Percentiles rank a stretch among this genome's conserved stretches.
These are phyloP conservation scores for Ormyrus rosae DNA, from an alignment of 2,888 invertebrate species.

Conservation along the genomic window DNA sequence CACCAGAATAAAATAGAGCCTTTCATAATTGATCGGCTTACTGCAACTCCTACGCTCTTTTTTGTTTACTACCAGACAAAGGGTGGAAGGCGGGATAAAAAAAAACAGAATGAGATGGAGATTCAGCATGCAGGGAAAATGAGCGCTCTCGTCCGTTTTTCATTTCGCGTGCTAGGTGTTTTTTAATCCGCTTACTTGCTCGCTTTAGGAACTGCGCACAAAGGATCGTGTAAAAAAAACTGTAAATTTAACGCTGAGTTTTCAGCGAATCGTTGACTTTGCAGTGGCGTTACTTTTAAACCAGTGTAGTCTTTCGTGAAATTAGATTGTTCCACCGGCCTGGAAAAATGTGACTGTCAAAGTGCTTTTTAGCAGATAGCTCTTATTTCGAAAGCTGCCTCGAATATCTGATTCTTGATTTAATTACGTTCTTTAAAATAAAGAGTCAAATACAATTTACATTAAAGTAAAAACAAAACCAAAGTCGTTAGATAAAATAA, in stretches of 20 bases:
- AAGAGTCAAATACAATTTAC: too few relatives aligned
- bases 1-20: constrained; percentile 5
- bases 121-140: background rate
- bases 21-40: constrained; percentile 32
- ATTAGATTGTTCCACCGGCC: background rate
- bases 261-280: background rate
- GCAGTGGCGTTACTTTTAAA: background rate
- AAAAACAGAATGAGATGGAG: background rate
- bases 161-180: constrained; percentile 1
- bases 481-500: too few relatives aligned
- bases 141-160: background rate
- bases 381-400: too few relatives aligned
- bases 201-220: constrained; percentile 15
- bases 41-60: constrained; percentile 7
- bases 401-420: too few relatives aligned
- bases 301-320: constrained; percentile 1
- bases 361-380: too few relatives aligned
- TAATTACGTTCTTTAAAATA: too few relatives aligned
- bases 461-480: too few relatives aligned
- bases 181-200: background rate
- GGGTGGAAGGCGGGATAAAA: background rate
- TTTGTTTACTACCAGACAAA: constrained; percentile 4
- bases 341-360: background rate
- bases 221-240: constrained; percentile 11
- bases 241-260: background rate